Evolutionary conservation across 1,140 invertebrate species (phyloP), one percentile per base, ranked within the genome.

Genomic region (Sminthurinus signatus): DNA sequence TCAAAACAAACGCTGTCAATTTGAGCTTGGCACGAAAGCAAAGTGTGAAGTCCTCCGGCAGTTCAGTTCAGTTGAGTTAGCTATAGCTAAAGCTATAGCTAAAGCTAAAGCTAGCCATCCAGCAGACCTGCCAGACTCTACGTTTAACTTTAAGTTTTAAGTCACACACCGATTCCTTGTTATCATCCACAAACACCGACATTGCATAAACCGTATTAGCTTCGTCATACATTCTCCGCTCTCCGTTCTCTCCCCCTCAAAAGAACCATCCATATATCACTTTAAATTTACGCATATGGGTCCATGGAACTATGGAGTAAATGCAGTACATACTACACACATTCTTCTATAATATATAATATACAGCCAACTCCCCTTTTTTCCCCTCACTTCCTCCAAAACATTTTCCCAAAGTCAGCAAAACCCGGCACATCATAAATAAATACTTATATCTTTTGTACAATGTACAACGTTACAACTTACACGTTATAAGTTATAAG

Each of bases 1-100:
- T 27, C 23, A 32, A 60, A 60, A 60, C 46, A 44, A 60, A 32
- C 48, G 43, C 50, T 54, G 60, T 62, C 48, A 62, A 62, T 62
- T 62, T 62, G 36, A 29, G 44, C 46, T 29, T 51, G 44, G 43
- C 58, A 60, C 17, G 44, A 60, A 60, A 60, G 29, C 8, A 28
- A 54, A 62, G 60, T 54, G 60, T 62, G 32, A 62, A 52, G 60
- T 54, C 32, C 46, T 52, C 50, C 23, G 50, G 50, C 50, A 29
- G 5, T 28, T 52, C 50, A 52, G 23, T 31, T 31, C 19, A 17
- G n/a, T n/a, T n/a, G n/a, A n/a, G n/a, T n/a, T n/a, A n/a, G n/a
- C n/a, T n/a, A n/a, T n/a, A n/a, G n/a, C n/a, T n/a, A n/a, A n/a
- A n/a, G n/a, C n/a, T n/a, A n/a, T n/a, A n/a, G n/a, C n/a, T n/a